These are phyloP conservation scores for Pseudanteris insignis DNA, from an alignment of 2,888 invertebrate species.

Conservation along the genomic window DNA sequence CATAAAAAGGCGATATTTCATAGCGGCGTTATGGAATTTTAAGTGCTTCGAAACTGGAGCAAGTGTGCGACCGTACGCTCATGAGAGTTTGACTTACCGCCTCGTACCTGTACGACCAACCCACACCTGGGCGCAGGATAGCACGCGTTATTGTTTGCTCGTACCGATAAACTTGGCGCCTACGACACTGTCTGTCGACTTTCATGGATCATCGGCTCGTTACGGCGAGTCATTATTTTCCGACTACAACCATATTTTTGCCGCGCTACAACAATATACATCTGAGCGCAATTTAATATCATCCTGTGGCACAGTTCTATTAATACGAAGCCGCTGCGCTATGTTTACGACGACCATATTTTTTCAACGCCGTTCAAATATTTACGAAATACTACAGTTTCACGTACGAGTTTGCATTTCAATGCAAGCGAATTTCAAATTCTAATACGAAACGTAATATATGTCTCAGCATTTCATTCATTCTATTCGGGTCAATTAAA, in stretches of 20 bases:
- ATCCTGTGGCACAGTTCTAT: conserved; percentile 37
- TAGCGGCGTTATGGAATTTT: conserved; percentile 52
- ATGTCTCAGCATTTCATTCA: too few species aligned
- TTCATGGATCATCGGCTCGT: conserved; percentile 46
- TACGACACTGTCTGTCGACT: conserved; percentile 37
- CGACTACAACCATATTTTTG: conserved; percentile 28
- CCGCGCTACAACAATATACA: conserved; percentile 30
- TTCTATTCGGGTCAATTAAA: too few species aligned
- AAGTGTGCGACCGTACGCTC: conserved; percentile 43
- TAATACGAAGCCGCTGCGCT: conserved; percentile 25
- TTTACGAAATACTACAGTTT: conserved; percentile 3
- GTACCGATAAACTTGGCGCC: conserved; percentile 39
- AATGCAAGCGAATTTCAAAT: too few species aligned
- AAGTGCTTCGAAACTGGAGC: conserved; percentile 44
- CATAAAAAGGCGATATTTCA: conserved; percentile 34
- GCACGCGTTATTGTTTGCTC: conserved; percentile 34
- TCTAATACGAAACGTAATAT: too few species aligned
- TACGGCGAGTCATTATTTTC: conserved; percentile 37
- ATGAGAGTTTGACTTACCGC: conserved; percentile 53
- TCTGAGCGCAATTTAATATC: conserved; percentile 34
- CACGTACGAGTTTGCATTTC: too few species aligned
- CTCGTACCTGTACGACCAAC: conserved; percentile 48
- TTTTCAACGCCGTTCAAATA: conserved; percentile 23
- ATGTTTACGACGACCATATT: conserved; percentile 26
- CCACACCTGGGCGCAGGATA: conserved; percentile 45